Evolutionary conservation across 1,140 invertebrate genomes (phyloP), one percentile per base, ranked within the genome.

Genomic region (Neodiprion lecontei): DNA sequence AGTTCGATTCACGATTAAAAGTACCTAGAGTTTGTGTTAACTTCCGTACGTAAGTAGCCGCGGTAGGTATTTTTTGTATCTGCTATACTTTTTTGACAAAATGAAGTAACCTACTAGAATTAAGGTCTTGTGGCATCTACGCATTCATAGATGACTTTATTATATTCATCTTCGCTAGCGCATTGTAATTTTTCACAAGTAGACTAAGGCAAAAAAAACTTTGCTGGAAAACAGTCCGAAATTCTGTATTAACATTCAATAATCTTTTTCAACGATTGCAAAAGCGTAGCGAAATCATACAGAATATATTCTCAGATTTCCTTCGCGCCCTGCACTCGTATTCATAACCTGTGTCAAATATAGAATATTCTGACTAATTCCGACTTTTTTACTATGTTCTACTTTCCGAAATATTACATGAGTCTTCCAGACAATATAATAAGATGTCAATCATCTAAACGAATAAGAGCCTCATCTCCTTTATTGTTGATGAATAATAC

Each of bases 41-140:
- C 87, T 89, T 87, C 87, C 87, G 86, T 89, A 90, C 90, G 90
- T 91, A 91, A 91, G 90, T 91, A 91, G 88, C 85, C 87, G 89
- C 88, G 90, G 90, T 91, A 91, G 90, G 90, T 91, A 91, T 91
- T 90, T 87, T 88, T 90, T 90, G 89, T 87, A 90, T 89, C 79
- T 88, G 86, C 80, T 88, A 89, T 87, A 86, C 82, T 81, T 83
- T 83, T 84, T 86, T 84, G 78, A 80, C 76, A 50, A 77, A 73
- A 78, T 78, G 65, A 74, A 74, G 11, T 61, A 71, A 71, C 48
- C 70, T 78, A 75, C 77, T 85, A 86, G 80, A 81, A 76, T 78
- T 84, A 84, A 86, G 81, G 80, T n/a, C 11, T 11, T 67, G 68
- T 65, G 53, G 67, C 21, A 61, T 17, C 69, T 71, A 68, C 14